Evolutionary conservation across 1,140 invertebrate genomes (phyloP).

Genomic region (Gryllus bimaculatus): DNA sequence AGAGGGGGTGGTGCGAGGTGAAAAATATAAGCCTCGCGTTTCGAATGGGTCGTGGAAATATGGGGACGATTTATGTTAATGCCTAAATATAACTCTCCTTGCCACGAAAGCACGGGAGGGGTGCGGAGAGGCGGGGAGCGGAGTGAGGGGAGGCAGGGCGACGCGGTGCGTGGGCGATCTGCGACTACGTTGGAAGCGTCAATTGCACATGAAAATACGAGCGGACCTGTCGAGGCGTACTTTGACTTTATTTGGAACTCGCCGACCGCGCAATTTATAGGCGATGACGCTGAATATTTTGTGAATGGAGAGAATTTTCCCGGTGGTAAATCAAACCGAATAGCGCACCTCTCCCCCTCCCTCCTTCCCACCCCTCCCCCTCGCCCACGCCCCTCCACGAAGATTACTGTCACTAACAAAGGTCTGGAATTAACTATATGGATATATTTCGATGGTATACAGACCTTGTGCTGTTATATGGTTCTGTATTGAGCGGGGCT

Average conservation of each 20-base stretch:
- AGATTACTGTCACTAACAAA: neutral
- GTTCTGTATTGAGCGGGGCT: neutral
- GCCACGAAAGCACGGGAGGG: neutral
- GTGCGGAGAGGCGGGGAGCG: no score
- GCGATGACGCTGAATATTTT: constrained; percentile 4
- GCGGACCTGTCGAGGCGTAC: neutral
- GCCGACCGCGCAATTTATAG: neutral
- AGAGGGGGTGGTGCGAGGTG: no score
- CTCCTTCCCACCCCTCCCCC: neutral
- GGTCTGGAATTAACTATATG: neutral
- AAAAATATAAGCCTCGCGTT: no score
- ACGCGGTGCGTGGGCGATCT: neutral
- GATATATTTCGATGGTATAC: neutral
- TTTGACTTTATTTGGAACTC: constrained; percentile 1
- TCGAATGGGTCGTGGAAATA: no score
- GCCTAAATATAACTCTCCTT: no score
- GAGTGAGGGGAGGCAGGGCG: neutral
- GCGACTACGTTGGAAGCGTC: no score
- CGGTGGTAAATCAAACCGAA: neutral
- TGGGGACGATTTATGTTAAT: no score
- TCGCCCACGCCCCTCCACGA: neutral
- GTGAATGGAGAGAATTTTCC: constrained; percentile 4
- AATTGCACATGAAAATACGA: neutral
- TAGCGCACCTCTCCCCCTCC: no score
- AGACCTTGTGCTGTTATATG: neutral